A percentile compares a stretch with the other conserved stretches of the same genome.
Evolutionary conservation across 2,113 vertebrate genomes (phyloP).

Genomic region (Myrmophylax atrothorax): DNA sequence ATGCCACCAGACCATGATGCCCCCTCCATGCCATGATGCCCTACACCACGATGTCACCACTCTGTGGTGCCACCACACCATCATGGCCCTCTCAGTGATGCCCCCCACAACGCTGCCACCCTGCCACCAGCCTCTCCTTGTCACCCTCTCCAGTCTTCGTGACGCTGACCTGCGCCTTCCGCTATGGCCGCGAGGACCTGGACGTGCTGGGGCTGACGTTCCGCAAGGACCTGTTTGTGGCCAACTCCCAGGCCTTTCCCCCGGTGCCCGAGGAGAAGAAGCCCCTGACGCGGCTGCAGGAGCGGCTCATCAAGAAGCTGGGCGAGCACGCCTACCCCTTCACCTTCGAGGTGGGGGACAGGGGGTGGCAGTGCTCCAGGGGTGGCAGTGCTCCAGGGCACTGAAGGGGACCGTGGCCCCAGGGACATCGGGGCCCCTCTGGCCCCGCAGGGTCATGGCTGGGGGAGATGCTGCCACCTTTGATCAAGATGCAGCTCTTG

Average conservation of each 20-base stretch:
- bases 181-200: conserved; percentile 94
- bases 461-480: neutral
- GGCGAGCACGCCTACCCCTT: conserved; percentile 94
- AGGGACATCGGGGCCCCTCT: neutral
- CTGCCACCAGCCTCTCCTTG: neutral
- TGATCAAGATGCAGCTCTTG: neutral
- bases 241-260: conserved; percentile 90
- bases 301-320: conserved; percentile 93
- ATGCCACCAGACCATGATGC: neutral
- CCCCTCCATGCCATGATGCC: too few relatives aligned
- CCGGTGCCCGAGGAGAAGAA: conserved; percentile 85
- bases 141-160: conserved; percentile 83
- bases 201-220: conserved; percentile 95
- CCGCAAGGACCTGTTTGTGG: conserved; percentile 92
- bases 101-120: fast-evolving
- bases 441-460: fast-evolving
- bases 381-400: neutral
- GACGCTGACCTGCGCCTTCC: conserved; percentile 94
- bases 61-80: neutral
- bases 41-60: too few relatives aligned
- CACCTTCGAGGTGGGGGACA: conserved; percentile 84
- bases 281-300: conserved; percentile 88
- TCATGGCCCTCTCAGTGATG: fast-evolving
- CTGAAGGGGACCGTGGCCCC: fast-evolving
- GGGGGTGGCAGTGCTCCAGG: fast-evolving